Evolutionary conservation across 1,140 invertebrate species (phyloP), one percentile per base, ranked within the genome.

Genomic region (Aphelenchoides besseyi): DNA sequence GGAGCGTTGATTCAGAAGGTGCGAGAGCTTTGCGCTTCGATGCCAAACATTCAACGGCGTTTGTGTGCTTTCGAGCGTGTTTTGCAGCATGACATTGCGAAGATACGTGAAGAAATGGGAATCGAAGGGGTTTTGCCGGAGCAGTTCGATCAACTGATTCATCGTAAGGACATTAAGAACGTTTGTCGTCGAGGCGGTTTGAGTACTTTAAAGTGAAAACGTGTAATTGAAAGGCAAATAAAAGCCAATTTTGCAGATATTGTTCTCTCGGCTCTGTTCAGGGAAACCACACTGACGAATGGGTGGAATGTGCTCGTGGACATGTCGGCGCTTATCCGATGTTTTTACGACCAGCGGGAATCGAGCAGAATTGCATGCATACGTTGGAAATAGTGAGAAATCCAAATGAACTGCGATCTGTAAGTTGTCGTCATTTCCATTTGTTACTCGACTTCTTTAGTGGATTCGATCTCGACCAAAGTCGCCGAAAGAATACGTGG

Each of bases 201-300:
- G 29, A 73, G 33, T 12, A 79, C 74, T 3, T 48, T 76, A 35
- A 75, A 66, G 74, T 74, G 30, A 23, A 36, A 55, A 26, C 12
- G 29, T 12, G 1, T 9, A 5, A 26, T 53, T 23, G 36, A 26
- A 52, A 8, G 26, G 2, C 2, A 33, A 12, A 30, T n/a, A 23
- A 67, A 54, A n/a, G 5, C 1, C 9, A 12, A 12, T 5, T 26
- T n/a, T n/a, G n/a, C n/a, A 72, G 73, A 33, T 76, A 26, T 26
- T 76, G 76, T 53, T 76, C 72, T 12, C 79, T 76, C 29, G 77
- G 77, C 33, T 79, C 72, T 12, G 62, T 76, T 5, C 74, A 75
- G 37, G 36, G 32, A 16, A 77, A 71, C 18, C 77, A 79, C 18
- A 1, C 72, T 9, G 74, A 76, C 18, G 76, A 52, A 36, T 76